Conservation (phyloP, 2,113 vertebrate species). For the Illadopsis cleaveri region DNA sequence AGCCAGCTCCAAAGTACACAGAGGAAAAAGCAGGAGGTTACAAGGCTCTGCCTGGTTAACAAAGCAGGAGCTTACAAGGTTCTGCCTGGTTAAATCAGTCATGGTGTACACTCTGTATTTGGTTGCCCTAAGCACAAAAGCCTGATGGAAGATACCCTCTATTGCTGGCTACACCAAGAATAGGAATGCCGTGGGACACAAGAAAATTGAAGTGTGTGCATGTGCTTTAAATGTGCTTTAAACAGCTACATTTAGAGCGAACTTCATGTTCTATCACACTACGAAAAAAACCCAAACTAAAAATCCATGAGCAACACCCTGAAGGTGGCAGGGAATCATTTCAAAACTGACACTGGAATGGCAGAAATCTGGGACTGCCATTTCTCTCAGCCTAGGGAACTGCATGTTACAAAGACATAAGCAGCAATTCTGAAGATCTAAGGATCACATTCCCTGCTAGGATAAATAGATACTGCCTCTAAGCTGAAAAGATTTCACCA, state of each 20-base stretch:
- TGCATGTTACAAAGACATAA: background rate
- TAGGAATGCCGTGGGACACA: background rate
- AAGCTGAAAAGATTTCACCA: background rate
- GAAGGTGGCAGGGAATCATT: background rate
- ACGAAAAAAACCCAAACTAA: background rate
- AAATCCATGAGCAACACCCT: background rate
- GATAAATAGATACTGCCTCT: background rate
- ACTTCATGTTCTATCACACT: background rate
- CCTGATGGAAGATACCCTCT: background rate
- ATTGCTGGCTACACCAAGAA: background rate
- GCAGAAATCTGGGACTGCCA: background rate
- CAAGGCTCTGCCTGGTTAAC: background rate
- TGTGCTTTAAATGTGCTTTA: background rate
- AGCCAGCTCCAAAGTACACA: background rate
- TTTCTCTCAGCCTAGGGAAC: background rate
- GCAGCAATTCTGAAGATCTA: background rate
- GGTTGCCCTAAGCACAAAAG: background rate
- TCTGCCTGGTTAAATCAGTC: background rate
- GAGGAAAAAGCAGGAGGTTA: background rate
- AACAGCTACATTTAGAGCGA: background rate
- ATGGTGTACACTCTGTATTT: background rate
- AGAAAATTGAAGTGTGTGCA: background rate
- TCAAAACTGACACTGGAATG: background rate
- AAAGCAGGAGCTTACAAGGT: background rate
- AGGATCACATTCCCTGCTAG: background rate